Percentiles rank a stretch among this genome's conserved stretches.
These are phyloP conservation scores for Lagorchestes hirsutus DNA, from an alignment of 2,797 vertebrate genomes.

Conservation along the genomic window DNA sequence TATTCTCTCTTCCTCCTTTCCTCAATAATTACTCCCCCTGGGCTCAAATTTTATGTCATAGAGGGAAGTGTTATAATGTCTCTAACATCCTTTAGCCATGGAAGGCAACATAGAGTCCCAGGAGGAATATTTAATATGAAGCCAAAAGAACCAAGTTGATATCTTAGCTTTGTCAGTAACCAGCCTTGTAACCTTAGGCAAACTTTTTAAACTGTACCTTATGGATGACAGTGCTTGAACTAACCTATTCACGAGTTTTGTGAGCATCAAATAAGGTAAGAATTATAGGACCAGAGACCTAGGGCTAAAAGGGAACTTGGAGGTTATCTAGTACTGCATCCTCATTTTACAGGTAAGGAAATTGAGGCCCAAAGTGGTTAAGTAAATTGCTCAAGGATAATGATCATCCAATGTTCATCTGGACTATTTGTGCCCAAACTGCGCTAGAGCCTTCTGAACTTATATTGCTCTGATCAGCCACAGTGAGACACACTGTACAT, in stretches of 20 bases:
- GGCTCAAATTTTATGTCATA: constrained; percentile 1
- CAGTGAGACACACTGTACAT: not conserved
- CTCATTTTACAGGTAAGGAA: not conserved
- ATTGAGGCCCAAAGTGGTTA: not conserved
- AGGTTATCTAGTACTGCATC: not conserved
- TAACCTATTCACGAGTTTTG: not conserved
- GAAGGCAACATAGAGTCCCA: not conserved
- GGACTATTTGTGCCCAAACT: not conserved
- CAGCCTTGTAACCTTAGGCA: not conserved
- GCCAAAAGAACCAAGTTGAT: not conserved
- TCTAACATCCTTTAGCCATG: not conserved
- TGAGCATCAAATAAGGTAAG: not conserved
- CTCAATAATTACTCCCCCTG: not conserved
- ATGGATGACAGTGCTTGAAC: not conserved
- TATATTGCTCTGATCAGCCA: not conserved
- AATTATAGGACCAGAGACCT: not conserved
- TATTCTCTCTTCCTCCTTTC: constrained; percentile 9
- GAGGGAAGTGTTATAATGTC: not conserved
- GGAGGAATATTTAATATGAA: not conserved
- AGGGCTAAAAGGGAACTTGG: not conserved
- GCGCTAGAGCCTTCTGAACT: not conserved
- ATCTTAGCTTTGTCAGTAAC: not conserved
- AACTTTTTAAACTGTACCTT: not conserved
- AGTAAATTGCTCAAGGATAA: not conserved
- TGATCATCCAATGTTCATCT: not conserved